phyloP scores from a whole-genome alignment of 2,797 vertebrate species.

The Naso thynnoides region DNA sequence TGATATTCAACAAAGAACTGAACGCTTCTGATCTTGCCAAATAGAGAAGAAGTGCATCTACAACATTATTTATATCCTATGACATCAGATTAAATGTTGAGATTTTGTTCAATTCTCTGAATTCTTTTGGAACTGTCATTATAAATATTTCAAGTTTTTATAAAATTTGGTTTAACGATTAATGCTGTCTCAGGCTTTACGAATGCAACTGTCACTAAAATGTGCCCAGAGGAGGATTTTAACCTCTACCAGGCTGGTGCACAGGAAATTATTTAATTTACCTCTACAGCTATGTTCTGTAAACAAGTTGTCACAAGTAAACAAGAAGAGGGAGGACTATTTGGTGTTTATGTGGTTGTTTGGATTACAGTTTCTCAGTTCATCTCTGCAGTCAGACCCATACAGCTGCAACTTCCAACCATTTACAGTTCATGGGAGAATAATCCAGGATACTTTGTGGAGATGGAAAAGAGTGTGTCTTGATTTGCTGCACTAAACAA shows the following conservation, averaged over 20 bases:
- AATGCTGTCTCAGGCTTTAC: neutral
- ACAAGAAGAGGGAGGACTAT: constrained; percentile 55
- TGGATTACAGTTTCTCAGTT: constrained; percentile 36
- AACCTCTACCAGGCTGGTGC: neutral
- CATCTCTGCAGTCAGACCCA: constrained; percentile 6
- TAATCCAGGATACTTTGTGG: neutral
- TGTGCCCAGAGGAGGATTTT: constrained; percentile 18
- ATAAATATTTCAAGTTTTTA: constrained; percentile 12
- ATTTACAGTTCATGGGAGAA: neutral
- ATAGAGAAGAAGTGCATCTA: constrained; percentile 4
- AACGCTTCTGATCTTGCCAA: neutral
- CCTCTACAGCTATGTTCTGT: constrained; percentile 29
- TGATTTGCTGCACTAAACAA: constrained; percentile 47
- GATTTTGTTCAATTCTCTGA: constrained; percentile 3
- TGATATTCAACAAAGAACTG: constrained; percentile 1
- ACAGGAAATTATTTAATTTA: constrained; percentile 55
- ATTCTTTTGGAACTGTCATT: neutral
- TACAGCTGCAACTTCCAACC: constrained; percentile 21
- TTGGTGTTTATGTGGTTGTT: constrained; percentile 58
- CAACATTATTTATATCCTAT: neutral
- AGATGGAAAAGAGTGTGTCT: constrained; percentile 8
- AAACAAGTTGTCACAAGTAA: constrained; percentile 61
- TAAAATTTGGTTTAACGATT: constrained; percentile 4
- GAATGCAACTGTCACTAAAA: constrained; percentile 13
- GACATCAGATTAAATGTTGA: neutral